Percentiles rank a stretch among this genome's conserved stretches.
Conservation (phyloP, 2,888 invertebrate genomes). For the Balanococcus diminutus region DNA sequence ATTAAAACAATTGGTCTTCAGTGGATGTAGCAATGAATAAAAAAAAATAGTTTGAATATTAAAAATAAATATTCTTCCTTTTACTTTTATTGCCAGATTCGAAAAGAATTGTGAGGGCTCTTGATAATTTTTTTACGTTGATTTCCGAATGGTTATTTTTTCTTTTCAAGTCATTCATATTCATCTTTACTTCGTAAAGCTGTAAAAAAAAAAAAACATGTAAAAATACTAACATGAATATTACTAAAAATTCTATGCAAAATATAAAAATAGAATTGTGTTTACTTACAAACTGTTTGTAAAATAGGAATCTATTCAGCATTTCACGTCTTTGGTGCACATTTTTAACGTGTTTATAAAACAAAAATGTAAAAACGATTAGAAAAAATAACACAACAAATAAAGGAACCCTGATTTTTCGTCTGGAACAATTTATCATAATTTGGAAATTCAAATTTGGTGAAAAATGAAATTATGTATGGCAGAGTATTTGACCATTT, state of each 20-base stretch:
- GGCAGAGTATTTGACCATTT: background rate
- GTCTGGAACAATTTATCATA: conserved; percentile 25
- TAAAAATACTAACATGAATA: background rate
- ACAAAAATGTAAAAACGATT: conserved; percentile 4
- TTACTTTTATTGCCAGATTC: background rate
- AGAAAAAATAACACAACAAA: conserved; percentile 27
- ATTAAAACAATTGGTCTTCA: background rate
- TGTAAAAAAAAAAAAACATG: background rate
- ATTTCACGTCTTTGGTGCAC: conserved; percentile 39
- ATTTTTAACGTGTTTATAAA: conserved; percentile 36
- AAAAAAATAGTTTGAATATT: no score
- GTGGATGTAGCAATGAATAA: no score
- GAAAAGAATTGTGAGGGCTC: background rate
- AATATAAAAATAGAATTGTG: background rate
- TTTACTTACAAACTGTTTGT: conserved; percentile 29
- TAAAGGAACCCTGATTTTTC: conserved; percentile 40
- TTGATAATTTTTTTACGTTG: conserved; percentile 39
- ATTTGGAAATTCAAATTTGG: background rate
- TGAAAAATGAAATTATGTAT: background rate
- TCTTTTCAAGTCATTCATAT: conserved; percentile 43
- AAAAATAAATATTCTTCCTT: no score
- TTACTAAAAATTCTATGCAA: background rate
- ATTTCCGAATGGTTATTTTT: conserved; percentile 39
- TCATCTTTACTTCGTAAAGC: conserved; percentile 36
- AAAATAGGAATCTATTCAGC: conserved; percentile 36